phyloP scores from a whole-genome alignment of 2,888 invertebrate species.

The Shargacucullia verbasci region DNA sequence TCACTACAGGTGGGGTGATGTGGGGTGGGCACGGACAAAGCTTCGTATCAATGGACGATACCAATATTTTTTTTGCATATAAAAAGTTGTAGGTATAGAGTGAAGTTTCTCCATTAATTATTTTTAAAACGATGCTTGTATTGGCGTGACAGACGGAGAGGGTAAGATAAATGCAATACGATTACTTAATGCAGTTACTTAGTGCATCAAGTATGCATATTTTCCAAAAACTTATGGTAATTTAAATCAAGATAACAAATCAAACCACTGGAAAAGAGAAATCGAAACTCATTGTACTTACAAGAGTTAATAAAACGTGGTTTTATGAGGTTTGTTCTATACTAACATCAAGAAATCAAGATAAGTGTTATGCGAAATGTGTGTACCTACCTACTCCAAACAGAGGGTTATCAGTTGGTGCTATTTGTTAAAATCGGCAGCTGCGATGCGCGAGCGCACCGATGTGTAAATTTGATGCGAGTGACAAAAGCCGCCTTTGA shows the following conservation, averaged over 20 bases:
- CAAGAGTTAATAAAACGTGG: conserved; percentile 44
- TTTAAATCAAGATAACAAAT: conserved; percentile 30
- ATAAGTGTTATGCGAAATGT: conserved; percentile 54
- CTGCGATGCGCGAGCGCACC: conserved; percentile 75
- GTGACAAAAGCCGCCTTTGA: conserved; percentile 80
- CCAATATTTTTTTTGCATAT: conserved; percentile 75
- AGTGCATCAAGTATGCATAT: conserved; percentile 4
- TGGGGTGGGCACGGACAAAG: conserved; percentile 85
- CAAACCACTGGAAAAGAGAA: conserved; percentile 36
- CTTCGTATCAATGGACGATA: conserved; percentile 84
- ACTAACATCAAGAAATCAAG: conserved; percentile 53
- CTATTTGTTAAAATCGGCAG: conserved; percentile 82
- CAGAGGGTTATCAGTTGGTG: conserved; percentile 73
- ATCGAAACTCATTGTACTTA: conserved; percentile 30
- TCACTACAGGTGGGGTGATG: conserved; percentile 85
- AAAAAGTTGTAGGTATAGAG: conserved; percentile 73
- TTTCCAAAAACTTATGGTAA: conserved; percentile 23
- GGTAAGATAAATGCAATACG: conserved; percentile 14
- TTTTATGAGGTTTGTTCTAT: conserved; percentile 45
- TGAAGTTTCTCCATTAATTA: conserved; percentile 80
- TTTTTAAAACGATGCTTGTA: conserved; percentile 65
- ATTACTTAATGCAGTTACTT: conserved; percentile 5
- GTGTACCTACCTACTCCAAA: conserved; percentile 57
- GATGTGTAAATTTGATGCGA: conserved; percentile 75
- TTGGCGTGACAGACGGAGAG: conserved; percentile 61